Conservation (phyloP, 2,888 invertebrate species). For the Drosophila maculinotata region DNA sequence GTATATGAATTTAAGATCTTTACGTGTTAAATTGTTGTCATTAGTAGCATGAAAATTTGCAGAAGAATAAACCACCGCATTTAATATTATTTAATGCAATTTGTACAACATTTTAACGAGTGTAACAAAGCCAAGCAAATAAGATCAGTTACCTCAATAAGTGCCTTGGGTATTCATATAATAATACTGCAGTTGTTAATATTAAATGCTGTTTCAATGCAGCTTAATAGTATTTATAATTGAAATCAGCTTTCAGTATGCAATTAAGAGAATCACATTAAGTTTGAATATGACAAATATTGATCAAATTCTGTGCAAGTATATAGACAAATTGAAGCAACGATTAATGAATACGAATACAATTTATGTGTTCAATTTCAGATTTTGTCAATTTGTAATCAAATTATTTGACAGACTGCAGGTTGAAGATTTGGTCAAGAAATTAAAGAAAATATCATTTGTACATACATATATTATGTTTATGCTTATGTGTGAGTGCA, state of each 20-base stretch:
- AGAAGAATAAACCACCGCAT: too few species aligned
- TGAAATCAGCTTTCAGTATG: neutral
- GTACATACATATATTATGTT: neutral
- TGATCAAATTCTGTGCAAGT: neutral
- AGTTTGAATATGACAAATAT: neutral
- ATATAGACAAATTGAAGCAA: neutral
- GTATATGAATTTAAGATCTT: too few species aligned
- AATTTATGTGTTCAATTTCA: conserved; percentile 2
- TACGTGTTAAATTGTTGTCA: too few species aligned
- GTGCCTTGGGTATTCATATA: neutral
- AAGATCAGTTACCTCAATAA: neutral
- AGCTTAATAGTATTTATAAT: neutral
- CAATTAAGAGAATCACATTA: conserved; percentile 6
- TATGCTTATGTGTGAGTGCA: conserved; percentile 19
- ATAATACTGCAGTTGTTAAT: too few species aligned
- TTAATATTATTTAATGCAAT: too few species aligned
- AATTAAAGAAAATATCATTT: conserved; percentile 40
- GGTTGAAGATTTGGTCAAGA: conserved; percentile 18
- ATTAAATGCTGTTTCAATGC: neutral
- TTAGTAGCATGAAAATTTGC: too few species aligned
- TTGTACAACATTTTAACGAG: too few species aligned
- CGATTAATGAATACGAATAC: neutral
- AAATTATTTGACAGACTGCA: conserved; percentile 49
- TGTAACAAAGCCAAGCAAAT: too few species aligned
- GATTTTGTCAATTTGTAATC: conserved; percentile 54